Base-by-base conservation (phyloP, 1,140 invertebrate species). In the Helicorthomorpha holstii region DNA sequence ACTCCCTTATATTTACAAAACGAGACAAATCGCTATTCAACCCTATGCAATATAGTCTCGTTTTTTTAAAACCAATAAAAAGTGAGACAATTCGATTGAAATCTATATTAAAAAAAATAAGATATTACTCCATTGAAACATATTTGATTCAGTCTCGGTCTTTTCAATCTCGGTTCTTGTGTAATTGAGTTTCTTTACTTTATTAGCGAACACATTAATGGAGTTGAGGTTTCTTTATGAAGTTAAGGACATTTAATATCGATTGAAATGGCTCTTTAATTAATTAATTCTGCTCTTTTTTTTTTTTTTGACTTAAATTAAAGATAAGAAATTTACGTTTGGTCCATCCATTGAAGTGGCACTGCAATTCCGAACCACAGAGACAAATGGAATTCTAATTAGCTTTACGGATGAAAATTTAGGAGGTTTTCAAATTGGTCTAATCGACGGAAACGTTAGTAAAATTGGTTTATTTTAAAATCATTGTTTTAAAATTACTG, bases 321-420 rank as follows among this genome's bases (percentile, higher is more conserved):
- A 59, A 85, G 83, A 76, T 60, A 73, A 75, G 55, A 72, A 79
- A 56, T 85, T 83, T 60, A 74, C 78, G 56, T 69, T 88, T 10
- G 78, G 77, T 25, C 71, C 71, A 41, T 66, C 76, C 23, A 66
- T 84, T 38, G 81, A 87, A 57, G 63, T 93, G 25, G 74, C 79
- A 59, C 67, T 92, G 34, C 81, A 91, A 63, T 92, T 93, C 63
- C 73, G 84, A 55, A 91, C 85, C 4, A 81, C 81, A 1, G 81
- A 87, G 64, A 69, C 80, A 48, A 80, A 80, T 49, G 89, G 89
- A 2, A 72, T 92, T 4, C 66, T 95, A 14, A 61, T 93, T 1
- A 82, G 79, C 19, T 75, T 84, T 3, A 78, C 77, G 38, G 77
- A 79, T 51, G 69, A 73, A 0, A 76, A 74, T 16, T 75, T 73